Evolutionary conservation across 2,797 vertebrate species (phyloP).

Genomic region (Cyclopterus lumpus): DNA sequence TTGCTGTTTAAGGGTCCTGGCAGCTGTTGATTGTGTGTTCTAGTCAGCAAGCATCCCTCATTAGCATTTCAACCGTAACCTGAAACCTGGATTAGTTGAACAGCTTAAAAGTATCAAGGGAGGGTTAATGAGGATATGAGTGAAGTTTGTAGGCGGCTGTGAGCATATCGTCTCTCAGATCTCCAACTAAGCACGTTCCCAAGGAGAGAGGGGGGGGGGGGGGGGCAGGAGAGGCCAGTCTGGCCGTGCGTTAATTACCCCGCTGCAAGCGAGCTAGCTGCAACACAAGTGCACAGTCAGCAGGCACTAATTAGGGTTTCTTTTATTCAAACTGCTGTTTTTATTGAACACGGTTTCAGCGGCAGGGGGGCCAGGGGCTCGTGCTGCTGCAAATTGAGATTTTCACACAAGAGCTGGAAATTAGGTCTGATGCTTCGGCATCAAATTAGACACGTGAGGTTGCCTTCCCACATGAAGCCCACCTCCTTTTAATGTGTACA

Average conservation of each 20-base stretch:
- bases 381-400: conserved; percentile 70
- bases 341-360: conserved; percentile 77
- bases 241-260: conserved; percentile 79
- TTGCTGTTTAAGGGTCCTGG: conserved; percentile 38
- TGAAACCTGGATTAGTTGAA: conserved; percentile 70
- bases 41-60: conserved; percentile 61
- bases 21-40: conserved; percentile 56
- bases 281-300: conserved; percentile 81
- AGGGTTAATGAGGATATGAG: conserved; percentile 77
- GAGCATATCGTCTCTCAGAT: conserved; percentile 73
- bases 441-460: conserved; percentile 68
- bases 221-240: conserved; percentile 60
- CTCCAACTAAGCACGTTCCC: conserved; percentile 71
- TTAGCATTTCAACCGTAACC: conserved; percentile 75
- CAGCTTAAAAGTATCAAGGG: conserved; percentile 68
- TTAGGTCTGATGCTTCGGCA: conserved; percentile 66
- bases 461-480: conserved; percentile 37
- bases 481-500: conserved; percentile 35
- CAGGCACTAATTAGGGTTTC: conserved; percentile 79
- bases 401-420: conserved; percentile 76
- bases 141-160: conserved; percentile 66
- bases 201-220: conserved; percentile 52
- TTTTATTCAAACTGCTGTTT: conserved; percentile 81
- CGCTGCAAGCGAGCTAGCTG: conserved; percentile 72
- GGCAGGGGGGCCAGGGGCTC: conserved; percentile 64